phyloP scores from a whole-genome alignment of 2,797 vertebrate genomes.

The Odontamblyopus rebecca region DNA sequence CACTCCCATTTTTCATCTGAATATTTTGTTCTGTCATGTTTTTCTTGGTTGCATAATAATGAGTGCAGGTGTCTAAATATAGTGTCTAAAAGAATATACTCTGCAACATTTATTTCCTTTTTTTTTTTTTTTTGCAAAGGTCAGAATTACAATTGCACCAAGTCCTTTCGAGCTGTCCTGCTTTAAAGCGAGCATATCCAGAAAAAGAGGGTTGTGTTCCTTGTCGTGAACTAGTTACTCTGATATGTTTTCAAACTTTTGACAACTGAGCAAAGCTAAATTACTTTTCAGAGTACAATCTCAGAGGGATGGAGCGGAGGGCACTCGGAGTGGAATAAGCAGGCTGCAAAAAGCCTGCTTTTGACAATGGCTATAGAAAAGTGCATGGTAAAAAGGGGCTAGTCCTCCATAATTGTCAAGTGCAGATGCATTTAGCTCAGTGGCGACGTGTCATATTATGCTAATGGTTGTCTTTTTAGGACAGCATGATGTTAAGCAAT shows the following conservation, averaged over 20 bases:
- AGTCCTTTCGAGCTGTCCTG: slow-evolving; percentile 19
- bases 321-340: slow-evolving; percentile 36
- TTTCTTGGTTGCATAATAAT: slow-evolving; percentile 27
- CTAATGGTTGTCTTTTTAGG: slow-evolving; percentile 27
- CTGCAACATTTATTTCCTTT: slow-evolving; percentile 14
- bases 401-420: slow-evolving; percentile 18
- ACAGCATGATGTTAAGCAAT: slow-evolving; percentile 27
- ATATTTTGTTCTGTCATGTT: slow-evolving; percentile 23
- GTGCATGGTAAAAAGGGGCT: slow-evolving; percentile 19
- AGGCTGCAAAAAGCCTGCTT: slow-evolving; percentile 25
- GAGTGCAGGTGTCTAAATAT: slow-evolving; percentile 19
- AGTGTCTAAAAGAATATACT: not conserved
- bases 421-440: slow-evolving; percentile 6
- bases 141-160: slow-evolving; percentile 9
- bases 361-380: slow-evolving; percentile 20
- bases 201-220: slow-evolving; percentile 37
- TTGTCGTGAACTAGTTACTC: slow-evolving; percentile 32
- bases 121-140: slow-evolving; percentile 1
- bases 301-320: slow-evolving; percentile 45
- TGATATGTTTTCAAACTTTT: slow-evolving; percentile 37
- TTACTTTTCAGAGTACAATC: slow-evolving; percentile 36
- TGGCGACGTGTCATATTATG: slow-evolving; percentile 7
- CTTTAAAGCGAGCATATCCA: slow-evolving; percentile 12
- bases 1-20: slow-evolving; percentile 24
- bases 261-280: slow-evolving; percentile 45